These are phyloP conservation scores for Schizopygopsis malacanthus DNA, from an alignment of 2,797 vertebrate species.

Conservation along the genomic window DNA sequence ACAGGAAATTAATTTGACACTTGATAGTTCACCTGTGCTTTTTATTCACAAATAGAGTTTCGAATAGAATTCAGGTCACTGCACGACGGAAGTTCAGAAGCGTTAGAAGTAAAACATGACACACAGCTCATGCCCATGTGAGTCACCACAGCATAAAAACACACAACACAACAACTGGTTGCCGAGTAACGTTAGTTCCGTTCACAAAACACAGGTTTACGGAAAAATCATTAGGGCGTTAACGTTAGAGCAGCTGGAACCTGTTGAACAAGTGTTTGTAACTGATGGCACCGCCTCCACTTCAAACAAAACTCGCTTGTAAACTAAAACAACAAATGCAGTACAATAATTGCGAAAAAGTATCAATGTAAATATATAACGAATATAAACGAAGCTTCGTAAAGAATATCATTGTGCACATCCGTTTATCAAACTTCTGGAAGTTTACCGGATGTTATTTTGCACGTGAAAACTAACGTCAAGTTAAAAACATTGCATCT, in stretches of 20 bases:
- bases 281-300: background rate
- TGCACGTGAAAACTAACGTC: background rate
- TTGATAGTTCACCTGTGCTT: background rate
- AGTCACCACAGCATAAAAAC: background rate
- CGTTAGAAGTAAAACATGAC: background rate
- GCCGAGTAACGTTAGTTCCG: background rate
- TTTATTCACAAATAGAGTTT: too few relatives aligned
- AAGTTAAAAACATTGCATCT: background rate
- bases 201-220: background rate
- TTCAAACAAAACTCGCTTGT: background rate
- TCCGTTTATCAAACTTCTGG: background rate
- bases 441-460: background rate
- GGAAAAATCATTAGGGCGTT: background rate
- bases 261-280: too few relatives aligned
- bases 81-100: background rate
- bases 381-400: background rate
- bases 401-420: background rate
- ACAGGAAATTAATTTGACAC: background rate
- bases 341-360: background rate
- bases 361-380: background rate
- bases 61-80: background rate
- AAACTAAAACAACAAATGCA: background rate
- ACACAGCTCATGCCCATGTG: background rate
- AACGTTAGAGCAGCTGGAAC: background rate
- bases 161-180: background rate